Base-by-base conservation (phyloP, 2,797 vertebrate species). In the Cossypha caffra region DNA sequence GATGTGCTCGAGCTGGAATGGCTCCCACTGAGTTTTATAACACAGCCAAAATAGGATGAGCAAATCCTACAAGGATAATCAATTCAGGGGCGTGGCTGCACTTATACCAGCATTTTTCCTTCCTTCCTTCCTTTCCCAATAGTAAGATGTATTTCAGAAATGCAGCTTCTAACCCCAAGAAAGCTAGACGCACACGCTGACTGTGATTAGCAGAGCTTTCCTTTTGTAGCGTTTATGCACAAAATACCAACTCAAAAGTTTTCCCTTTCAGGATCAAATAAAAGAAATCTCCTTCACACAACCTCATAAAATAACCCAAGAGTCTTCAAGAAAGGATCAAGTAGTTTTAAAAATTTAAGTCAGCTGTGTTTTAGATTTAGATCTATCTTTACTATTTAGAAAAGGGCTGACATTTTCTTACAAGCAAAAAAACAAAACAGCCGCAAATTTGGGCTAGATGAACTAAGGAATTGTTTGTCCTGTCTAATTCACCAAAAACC, bases 21-120 rank as follows among this genome's bases (percentile, higher is more conserved):
- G 51, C n/a, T 95, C 94, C 85, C 57, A 8, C 29, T 75, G 45
- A 2, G 1, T 75, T 95, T 78, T 82, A 85, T 88, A 89, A 81
- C 58, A 5, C n/a, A 16, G 67, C 61, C 33, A n/a, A 74, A 88
- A 83, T 43, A 52, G 50, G 40, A 93, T 87, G 85, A 96, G 47
- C 74, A 95, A 95, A 90, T 82, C 92, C 95, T 95, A 82, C 45
- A 62, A 92, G 86, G 63, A 40, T 78, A 84, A 94, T 86, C 74
- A 94, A 81, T 82, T 54, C 16, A 72, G 96, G 91, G 78, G 92
- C 1, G 48, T 50, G 52, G 42, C 37, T 69, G 42, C 71, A 24
- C 40, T 94, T 57, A 71, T 4, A 91, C 9, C 33, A 63, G 57
- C 40, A 59, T 61, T 92, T 90, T 66, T 61, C 76, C 66, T 75